Evolutionary conservation across 1,140 invertebrate genomes (phyloP).

Genomic region (Reticulitermes speratus): DNA sequence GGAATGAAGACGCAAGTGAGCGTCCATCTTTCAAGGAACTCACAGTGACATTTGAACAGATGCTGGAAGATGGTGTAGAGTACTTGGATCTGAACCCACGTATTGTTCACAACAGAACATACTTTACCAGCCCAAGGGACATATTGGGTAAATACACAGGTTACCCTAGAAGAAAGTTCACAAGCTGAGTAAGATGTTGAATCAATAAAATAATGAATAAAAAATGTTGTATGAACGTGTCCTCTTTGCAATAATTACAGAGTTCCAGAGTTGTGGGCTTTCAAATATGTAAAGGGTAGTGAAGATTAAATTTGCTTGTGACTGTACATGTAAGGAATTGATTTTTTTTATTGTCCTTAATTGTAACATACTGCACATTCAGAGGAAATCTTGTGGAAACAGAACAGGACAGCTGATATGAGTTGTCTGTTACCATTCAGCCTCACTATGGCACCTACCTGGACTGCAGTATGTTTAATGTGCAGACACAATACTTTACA

Average conservation of each 20-base stretch:
- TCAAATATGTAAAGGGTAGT: neutral
- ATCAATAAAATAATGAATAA: neutral
- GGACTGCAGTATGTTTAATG: too few species aligned
- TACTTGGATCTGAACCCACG: slow-evolving; percentile 65
- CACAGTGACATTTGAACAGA: slow-evolving; percentile 60
- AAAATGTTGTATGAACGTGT: neutral
- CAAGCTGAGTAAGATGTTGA: neutral
- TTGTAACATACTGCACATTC: too few species aligned
- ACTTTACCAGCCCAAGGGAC: slow-evolving; percentile 48
- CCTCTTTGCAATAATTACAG: neutral
- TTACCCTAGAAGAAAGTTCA: slow-evolving; percentile 33
- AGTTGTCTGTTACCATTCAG: too few species aligned
- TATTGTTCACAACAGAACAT: slow-evolving; percentile 60
- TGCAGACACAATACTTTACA: too few species aligned
- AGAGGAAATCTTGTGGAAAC: too few species aligned
- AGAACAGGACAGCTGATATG: too few species aligned
- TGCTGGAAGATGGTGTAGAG: slow-evolving; percentile 70
- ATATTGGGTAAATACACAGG: neutral
- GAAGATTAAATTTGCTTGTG: too few species aligned
- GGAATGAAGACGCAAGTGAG: slow-evolving; percentile 69
- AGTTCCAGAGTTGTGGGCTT: neutral
- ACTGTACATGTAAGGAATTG: too few species aligned
- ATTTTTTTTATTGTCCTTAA: too few species aligned
- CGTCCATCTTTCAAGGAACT: slow-evolving; percentile 75
- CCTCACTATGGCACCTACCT: too few species aligned